Conservation (phyloP, 1,140 invertebrate species). For the Arctopsyche grandis region DNA sequence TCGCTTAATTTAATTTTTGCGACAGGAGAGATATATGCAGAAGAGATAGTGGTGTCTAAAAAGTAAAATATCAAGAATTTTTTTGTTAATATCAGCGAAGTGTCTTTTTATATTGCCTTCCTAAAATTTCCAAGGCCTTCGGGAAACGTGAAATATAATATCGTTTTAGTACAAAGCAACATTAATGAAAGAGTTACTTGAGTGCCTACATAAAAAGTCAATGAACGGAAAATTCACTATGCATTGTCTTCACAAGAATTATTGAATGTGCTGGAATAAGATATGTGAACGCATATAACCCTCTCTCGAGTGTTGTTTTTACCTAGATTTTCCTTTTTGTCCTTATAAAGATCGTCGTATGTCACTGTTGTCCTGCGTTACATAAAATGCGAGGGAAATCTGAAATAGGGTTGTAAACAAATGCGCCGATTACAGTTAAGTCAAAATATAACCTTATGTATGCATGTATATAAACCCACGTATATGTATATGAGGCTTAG, state of each 20-base stretch:
- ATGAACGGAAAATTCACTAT: neutral
- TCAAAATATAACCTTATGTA: no score
- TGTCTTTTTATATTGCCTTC: slow-evolving; percentile 1
- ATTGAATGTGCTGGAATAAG: slow-evolving; percentile 12
- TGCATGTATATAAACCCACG: no score
- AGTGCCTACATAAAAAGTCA: no score
- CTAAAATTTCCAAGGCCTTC: neutral
- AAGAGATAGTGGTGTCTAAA: no score
- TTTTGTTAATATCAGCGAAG: neutral
- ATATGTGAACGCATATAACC: slow-evolving; percentile 20
- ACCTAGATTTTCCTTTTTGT: slow-evolving; percentile 31
- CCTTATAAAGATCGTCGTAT: slow-evolving; percentile 32
- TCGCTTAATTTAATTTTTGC: neutral
- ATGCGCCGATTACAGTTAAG: neutral
- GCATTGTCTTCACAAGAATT: slow-evolving; percentile 7
- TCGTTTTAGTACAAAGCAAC: no score
- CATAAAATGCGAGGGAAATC: slow-evolving; percentile 23
- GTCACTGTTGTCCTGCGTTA: slow-evolving; percentile 15
- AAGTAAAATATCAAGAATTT: neutral
- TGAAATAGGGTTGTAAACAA: neutral
- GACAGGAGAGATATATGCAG: neutral
- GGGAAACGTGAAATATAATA: neutral
- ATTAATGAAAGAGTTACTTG: no score
- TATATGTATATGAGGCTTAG: no score
- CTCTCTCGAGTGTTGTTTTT: slow-evolving; percentile 28